Evolutionary conservation across 2,797 vertebrate genomes (phyloP).

Genomic region (Acanthurus lineatus): DNA sequence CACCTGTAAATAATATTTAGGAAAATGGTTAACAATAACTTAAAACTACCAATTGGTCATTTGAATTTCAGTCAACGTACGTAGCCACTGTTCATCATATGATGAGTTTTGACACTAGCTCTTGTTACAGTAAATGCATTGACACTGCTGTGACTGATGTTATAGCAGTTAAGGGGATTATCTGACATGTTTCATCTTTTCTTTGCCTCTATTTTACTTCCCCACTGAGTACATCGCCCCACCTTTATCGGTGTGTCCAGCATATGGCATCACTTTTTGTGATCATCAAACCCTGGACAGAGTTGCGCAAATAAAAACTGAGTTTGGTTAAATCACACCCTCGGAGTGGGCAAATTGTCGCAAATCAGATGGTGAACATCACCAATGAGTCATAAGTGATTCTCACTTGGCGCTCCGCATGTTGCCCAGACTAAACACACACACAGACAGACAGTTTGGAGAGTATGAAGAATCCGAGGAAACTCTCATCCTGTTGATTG

Average conservation of each 20-base stretch:
- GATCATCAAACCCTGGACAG: conserved; percentile 8
- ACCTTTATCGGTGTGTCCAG: conserved; percentile 1
- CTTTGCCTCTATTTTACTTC: neutral
- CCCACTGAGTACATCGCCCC: neutral
- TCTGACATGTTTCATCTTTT: neutral
- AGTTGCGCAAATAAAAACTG: neutral
- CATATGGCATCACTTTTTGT: neutral
- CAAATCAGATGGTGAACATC: conserved; percentile 50
- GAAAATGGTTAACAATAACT: neutral
- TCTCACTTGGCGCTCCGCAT: conserved; percentile 31
- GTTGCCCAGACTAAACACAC: conserved; percentile 62
- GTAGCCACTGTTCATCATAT: neutral
- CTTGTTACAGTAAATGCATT: neutral
- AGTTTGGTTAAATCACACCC: conserved; percentile 41
- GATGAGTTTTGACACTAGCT: no score
- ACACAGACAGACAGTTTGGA: conserved; percentile 41
- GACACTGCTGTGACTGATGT: neutral
- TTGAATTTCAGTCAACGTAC: neutral
- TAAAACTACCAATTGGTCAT: neutral
- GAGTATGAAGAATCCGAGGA: conserved; percentile 56
- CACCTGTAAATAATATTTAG: neutral
- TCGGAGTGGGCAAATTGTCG: conserved; percentile 39
- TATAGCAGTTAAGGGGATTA: neutral
- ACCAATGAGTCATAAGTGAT: conserved; percentile 58
- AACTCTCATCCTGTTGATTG: conserved; percentile 58